phyloP scores from a whole-genome alignment of 2,113 vertebrate genomes.

The Melanocharis versteri region DNA sequence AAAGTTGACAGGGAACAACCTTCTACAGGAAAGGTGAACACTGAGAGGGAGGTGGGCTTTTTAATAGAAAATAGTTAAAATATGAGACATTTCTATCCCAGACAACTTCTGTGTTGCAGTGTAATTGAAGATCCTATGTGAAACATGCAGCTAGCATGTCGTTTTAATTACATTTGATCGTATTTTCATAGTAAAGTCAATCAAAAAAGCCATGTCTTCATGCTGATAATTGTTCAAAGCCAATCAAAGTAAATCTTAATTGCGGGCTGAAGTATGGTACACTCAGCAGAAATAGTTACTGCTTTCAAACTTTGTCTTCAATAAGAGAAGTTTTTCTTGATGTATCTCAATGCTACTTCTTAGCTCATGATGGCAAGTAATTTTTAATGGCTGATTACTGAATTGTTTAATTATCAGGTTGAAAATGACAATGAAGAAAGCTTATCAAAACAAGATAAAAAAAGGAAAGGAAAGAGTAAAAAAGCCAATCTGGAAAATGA shows the following conservation, averaged over 20 bases:
- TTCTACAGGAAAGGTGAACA: slow-evolving; percentile 73
- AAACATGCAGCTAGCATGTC: neutral
- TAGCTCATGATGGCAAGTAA: neutral
- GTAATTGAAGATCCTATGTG: neutral
- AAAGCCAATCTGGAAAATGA: slow-evolving; percentile 81
- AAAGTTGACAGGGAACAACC: slow-evolving; percentile 75
- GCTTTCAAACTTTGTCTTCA: neutral
- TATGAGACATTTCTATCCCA: neutral
- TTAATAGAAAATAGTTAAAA: neutral
- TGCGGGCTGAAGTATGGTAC: neutral
- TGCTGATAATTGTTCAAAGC: neutral
- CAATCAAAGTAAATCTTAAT: neutral
- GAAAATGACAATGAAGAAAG: slow-evolving; percentile 79
- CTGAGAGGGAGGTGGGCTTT: neutral
- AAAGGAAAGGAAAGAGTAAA: slow-evolving; percentile 87
- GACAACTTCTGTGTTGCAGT: neutral
- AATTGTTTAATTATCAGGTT: slow-evolving; percentile 68
- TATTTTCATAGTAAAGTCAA: neutral
- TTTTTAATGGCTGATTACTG: neutral
- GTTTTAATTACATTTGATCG: neutral
- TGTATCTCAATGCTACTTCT: neutral
- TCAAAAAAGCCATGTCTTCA: neutral
- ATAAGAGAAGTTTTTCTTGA: neutral
- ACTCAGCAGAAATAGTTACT: neutral
- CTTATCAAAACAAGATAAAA: slow-evolving; percentile 87